A percentile compares a stretch with the other conserved stretches of the same genome.
Evolutionary conservation across 2,797 vertebrate genomes (phyloP).

Genomic region (Lophius americanus): DNA sequence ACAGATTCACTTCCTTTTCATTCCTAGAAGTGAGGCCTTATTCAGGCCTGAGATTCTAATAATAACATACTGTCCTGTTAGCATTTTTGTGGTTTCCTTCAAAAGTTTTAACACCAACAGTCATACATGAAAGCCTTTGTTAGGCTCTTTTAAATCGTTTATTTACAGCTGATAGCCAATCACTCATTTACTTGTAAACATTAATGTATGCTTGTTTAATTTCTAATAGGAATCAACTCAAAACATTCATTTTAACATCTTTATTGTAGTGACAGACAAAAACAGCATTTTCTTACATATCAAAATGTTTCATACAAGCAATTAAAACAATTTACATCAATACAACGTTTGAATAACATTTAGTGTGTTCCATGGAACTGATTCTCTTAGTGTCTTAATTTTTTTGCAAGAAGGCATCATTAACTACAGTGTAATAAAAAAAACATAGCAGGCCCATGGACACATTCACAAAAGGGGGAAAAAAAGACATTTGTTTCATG

Average conservation of each 20-base stretch:
- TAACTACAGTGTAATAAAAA: constrained; percentile 15
- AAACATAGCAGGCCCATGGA: constrained; percentile 20
- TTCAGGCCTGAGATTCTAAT: constrained; percentile 4
- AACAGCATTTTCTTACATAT: constrained; percentile 5
- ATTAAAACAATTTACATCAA: constrained; percentile 18
- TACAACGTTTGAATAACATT: not conserved
- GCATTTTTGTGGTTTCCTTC: not conserved
- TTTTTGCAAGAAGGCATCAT: constrained; percentile 10
- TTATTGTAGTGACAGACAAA: constrained; percentile 51
- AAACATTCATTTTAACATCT: constrained; percentile 9
- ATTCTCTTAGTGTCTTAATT: constrained; percentile 13
- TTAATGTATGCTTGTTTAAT: not conserved
- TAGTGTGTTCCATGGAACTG: not conserved
- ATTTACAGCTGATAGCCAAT: too few relatives aligned
- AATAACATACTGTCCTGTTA: not conserved
- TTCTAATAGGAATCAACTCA: not conserved
- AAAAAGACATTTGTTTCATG: constrained; percentile 23
- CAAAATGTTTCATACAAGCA: constrained; percentile 4
- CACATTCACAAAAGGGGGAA: constrained; percentile 9
- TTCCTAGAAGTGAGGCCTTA: not conserved
- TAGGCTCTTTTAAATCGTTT: too few relatives aligned
- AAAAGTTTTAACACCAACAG: not conserved
- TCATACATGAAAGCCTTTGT: not conserved
- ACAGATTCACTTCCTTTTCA: not conserved
- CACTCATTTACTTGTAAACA: too few relatives aligned